These are phyloP conservation scores for Eristalinus sepulchralis DNA, from an alignment of 2,888 invertebrate genomes.

Conservation along the genomic window DNA sequence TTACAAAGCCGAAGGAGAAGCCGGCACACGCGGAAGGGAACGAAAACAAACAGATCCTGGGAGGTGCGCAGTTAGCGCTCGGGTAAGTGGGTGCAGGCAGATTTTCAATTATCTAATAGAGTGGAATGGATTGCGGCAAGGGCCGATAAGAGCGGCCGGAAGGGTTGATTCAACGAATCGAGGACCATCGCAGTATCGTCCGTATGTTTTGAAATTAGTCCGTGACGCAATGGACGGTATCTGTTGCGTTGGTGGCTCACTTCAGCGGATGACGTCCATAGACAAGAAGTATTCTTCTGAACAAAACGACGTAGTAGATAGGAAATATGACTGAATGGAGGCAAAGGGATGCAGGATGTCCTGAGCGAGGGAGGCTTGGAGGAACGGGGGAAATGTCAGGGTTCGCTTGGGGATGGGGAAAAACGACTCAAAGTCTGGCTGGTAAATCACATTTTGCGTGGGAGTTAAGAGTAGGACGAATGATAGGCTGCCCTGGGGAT, in stretches of 20 bases:
- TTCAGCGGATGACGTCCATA: not conserved
- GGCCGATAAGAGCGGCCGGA: not conserved
- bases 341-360: not conserved
- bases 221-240: not conserved
- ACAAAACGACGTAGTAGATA: not conserved
- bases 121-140: constrained; percentile 42
- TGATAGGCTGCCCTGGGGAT: too few relatives aligned
- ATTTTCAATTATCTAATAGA: constrained; percentile 63
- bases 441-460: too few relatives aligned
- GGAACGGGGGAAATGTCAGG: too few relatives aligned
- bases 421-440: too few relatives aligned
- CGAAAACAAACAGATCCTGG: not conserved
- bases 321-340: not conserved
- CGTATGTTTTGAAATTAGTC: not conserved
- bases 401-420: too few relatives aligned
- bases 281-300: not conserved
- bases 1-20: not conserved
- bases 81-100: constrained; percentile 47
- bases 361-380: not conserved
- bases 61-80: constrained; percentile 26
- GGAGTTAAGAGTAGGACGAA: too few relatives aligned
- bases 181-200: not conserved
- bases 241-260: not conserved
- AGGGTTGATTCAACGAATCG: not conserved
- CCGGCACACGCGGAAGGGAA: not conserved